Base-by-base conservation (phyloP, 2,888 invertebrate species). In the Petrolisthes cinctipes region DNA sequence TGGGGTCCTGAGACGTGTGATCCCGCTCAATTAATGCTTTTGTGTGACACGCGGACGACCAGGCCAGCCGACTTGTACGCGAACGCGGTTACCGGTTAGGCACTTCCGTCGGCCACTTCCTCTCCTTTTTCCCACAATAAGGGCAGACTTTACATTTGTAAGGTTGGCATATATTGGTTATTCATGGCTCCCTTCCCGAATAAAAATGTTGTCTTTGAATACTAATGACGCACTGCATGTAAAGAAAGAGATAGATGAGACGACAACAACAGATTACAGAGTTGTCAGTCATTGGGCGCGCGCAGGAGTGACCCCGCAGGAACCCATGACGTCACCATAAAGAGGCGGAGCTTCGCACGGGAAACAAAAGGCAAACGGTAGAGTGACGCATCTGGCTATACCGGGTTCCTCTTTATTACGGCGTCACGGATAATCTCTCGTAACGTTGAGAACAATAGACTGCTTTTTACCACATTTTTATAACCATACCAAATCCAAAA, bases 31-130 rank as follows among this genome's bases (percentile, higher is more conserved):
- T 88, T 88, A 88, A 88, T 84, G 88, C 83, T 88, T 84, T 88
- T 88, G 88, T 88, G 84, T 88, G 88, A 87, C 87, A 88, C 83
- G 88, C 88, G 84, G 88, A 86, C 83, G 88, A 84, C 83, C 88
- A 81, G 88, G 82, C 83, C 88, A 81, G 84, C 82, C 83, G 83
- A 76, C 76, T 83, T 80, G 83, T 87, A 83, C 83, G 86, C 73
- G 83, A 66, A 78, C 83, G 68, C 79, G 83, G 86, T 87, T 87
- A 87, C 86, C 86, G 79, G 86, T 83, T 87, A 83, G 80, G 71
- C 79, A 83, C 86, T 87, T 87, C 86, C 83, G 79, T 79, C 66
- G 14, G 11, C 73, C 51, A 76, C 82, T 82, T 82, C 81, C 86
- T 86, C 82, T 82, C 73, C 61, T 53, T 84, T 78, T 61, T 78